Evolutionary conservation across 2,888 invertebrate species (phyloP).

Genomic region (Dioctria linearis): DNA sequence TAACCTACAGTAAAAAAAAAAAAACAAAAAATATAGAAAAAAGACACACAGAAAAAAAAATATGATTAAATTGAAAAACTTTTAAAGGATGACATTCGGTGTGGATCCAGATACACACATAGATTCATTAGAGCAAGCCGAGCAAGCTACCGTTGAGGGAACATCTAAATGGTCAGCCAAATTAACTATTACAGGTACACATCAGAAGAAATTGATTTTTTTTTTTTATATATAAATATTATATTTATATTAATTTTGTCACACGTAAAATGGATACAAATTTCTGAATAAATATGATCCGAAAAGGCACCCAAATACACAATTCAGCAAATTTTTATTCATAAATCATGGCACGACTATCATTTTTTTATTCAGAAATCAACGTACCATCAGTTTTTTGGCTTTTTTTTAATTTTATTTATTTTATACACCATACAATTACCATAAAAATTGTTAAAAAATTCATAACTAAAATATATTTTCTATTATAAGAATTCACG

Average conservation of each 20-base stretch:
- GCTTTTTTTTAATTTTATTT: too few relatives aligned
- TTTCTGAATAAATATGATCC: neutral
- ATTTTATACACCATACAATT: too few relatives aligned
- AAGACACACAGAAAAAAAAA: neutral
- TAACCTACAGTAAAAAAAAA: conserved; percentile 43
- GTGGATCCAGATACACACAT: conserved; percentile 98
- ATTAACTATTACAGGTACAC: conserved; percentile 98
- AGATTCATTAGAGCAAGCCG: conserved; percentile 97
- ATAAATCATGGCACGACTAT: too few relatives aligned
- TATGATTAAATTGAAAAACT: conserved; percentile 52
- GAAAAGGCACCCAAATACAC: too few relatives aligned
- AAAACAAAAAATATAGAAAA: conserved; percentile 32
- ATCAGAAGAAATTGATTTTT: conserved; percentile 30
- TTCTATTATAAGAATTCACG: too few relatives aligned
- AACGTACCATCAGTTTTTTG: too few relatives aligned
- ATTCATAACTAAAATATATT: too few relatives aligned
- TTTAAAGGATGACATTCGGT: conserved; percentile 94
- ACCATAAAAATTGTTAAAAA: too few relatives aligned
- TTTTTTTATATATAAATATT: neutral
- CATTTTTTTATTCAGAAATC: too few relatives aligned
- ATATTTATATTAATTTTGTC: conserved; percentile 1
- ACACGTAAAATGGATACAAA: conserved; percentile 38
- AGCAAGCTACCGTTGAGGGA: conserved; percentile 98
- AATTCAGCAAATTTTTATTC: too few relatives aligned
- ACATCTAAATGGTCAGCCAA: conserved; percentile 99